Base-by-base conservation (phyloP, 2,113 vertebrate species). In the Quiscalus mexicanus region DNA sequence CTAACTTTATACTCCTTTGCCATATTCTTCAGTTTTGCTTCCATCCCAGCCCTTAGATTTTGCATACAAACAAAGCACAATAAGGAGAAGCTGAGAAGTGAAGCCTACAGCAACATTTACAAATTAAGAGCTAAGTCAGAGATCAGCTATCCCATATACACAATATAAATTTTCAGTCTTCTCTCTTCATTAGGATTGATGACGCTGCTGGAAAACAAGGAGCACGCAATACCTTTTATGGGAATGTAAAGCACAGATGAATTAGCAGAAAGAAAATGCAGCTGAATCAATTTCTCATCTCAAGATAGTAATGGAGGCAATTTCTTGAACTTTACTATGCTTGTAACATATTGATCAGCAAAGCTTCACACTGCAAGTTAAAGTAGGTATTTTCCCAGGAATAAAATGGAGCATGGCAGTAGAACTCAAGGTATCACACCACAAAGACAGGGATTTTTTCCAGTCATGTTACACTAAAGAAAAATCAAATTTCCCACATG, bases 201-300 rank as follows among this genome's bases (percentile, higher is more conserved):
- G 93, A 87, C 10, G 23, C 62, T 64, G 49, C 89, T 94, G 41
- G 84, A 95, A 96, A 95, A 94, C 87, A 81, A 95, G 84, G 31
- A 93, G 77, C 84, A 84, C 41, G 64, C 84, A 95, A 95, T 94
- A 89, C 94, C 87, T 92, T 95, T 95, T 84, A 95, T 93, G 94
- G 93, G 58, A 95, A 95, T 7, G 44, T 89, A 95, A 95, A 91
- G 56, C 52, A 78, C 69, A 81, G 91, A 59, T 3, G 25, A 93
- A 95, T 97, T 95, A 96, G 89, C 63, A 91, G 69, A 75, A 71
- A 81, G 69, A 81, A 62, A 97, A 95, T 28, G 62, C 69, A 95
- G 75, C 93, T 93, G 94, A 96, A 97, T 97, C 95, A 95, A 96
- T 97, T 97, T 95, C 80, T 96, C 95, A 95, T 96, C 94, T 95